Base-by-base conservation (phyloP, 2,888 invertebrate species). In the Pecten maximus region DNA sequence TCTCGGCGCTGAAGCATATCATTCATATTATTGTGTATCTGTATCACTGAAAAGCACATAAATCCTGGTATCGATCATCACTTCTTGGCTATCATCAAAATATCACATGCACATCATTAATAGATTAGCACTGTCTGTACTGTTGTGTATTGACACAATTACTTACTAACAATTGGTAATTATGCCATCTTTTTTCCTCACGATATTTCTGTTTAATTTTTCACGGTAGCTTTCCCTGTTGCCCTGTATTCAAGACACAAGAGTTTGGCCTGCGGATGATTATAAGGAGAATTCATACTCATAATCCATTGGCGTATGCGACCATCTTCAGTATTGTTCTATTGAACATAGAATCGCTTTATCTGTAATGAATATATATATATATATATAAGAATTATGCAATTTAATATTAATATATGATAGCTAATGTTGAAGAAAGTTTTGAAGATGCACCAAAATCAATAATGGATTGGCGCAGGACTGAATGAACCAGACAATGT, bases 151-250 rank as follows among this genome's bases (percentile, higher is more conserved):
- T 23, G 19, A 54, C 74, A 74, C 74, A 6, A 1, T 74, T 2
- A 35, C 74, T 74, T 74, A 74, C 74, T 74, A 74, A 74, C 74
- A 74, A 6, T 23, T 16, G 60, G 60, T 35, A 28, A 35, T 74
- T 35, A 44, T 35, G 12, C 8, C 35, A 23, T 6, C 74, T 35
- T 35, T 74, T 28, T 19, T 54, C 54, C 54, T 74, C 74, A 74
- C 74, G 10, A 74, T 74, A 35, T 74, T 54, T 74, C 74, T 74
- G 74, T 74, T 74, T 74, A 74, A 74, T 74, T 74, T 74, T 74
- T 74, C 74, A 74, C 74, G 74, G 74, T 74, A 74, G 74, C 74
- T 74, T 35, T 74, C 74, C 74, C 74, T 35, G 74, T 74, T 74
- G 74, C 35, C 74, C 74, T 74, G 74, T 74, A 0, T 35, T 35